Evolutionary conservation across 2,888 invertebrate species (phyloP), one percentile per base, ranked within the genome.

Genomic region (Agonopterix alstromeriana): DNA sequence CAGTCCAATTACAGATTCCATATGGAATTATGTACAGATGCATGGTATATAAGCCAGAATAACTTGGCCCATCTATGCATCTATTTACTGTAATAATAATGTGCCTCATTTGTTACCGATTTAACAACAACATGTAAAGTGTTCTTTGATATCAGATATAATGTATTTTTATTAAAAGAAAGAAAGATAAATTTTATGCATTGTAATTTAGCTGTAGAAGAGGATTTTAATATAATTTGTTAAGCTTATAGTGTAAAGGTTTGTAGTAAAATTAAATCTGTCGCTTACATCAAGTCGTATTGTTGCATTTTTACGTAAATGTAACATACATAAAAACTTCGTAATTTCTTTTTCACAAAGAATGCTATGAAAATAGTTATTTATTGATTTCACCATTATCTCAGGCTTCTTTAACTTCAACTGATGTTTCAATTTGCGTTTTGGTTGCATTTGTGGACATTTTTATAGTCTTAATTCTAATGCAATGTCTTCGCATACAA

Each of bases 71-170:
- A 36, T 14, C 36, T 35, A 27, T 46, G 40, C 35, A 42, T 42
- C 46, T 46, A 46, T 10, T 5, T 45, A 46, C 10, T 69, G 62
- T 73, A 72, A 72, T 70, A 77, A 80, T 77, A 79, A 78, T 80
- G 87, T 87, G 87, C 87, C 87, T 88, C 86, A 76, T 76, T 71
- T 67, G 86, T 88, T 88, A 88, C 87, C 87, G 83, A 82, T 61
- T 70, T 73, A 76, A 73, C 66, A 76, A 73, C 66, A 73, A 77
- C 72, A 79, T 72, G 73, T 76, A 70, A 74, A 78, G 82, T 86
- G 83, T 84, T 84, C 81, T 85, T 82, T 82, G 74, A 83, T 82
- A 82, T 76, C 76, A 72, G 76, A 86, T 73, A 85, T 81, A n/a
- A 82, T 84, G 83, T 86, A 84, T 86, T 86, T 85, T 82, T 77